Evolutionary conservation across 2,888 invertebrate genomes (phyloP).

Genomic region (Lymantria monacha): DNA sequence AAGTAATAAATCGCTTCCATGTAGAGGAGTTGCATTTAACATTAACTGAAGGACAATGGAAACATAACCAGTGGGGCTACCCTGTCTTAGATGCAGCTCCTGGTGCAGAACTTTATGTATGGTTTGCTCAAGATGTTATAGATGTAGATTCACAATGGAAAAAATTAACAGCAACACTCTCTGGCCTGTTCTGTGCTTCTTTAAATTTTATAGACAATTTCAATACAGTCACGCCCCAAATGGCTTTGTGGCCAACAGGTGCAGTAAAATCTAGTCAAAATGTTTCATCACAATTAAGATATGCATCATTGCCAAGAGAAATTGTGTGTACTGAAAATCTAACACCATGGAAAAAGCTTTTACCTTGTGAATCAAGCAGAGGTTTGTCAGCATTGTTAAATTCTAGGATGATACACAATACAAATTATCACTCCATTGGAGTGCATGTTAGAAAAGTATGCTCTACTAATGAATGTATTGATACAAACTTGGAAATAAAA

Average conservation of each 20-base stretch:
- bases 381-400: conserved; percentile 95
- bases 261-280: conserved; percentile 73
- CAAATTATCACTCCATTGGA: conserved; percentile 95
- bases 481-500: conserved; percentile 88
- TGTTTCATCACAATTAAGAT: conserved; percentile 84
- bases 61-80: conserved; percentile 96
- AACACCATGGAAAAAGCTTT: conserved; percentile 98
- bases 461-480: conserved; percentile 79
- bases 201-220: conserved; percentile 95
- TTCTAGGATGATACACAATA: conserved; percentile 94
- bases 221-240: conserved; percentile 92
- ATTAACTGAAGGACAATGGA: conserved; percentile 97
- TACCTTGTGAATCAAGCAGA: conserved; percentile 95
- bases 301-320: conserved; percentile 96
- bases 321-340: conserved; percentile 99
- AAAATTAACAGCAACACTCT: conserved; percentile 93
- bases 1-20: conserved; percentile 91
- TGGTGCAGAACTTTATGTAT: conserved; percentile 96
- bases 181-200: conserved; percentile 98
- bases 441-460: conserved; percentile 93
- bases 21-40: conserved; percentile 95
- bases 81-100: conserved; percentile 94
- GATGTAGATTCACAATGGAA: conserved; percentile 94
- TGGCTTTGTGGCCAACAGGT: conserved; percentile 90
- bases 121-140: conserved; percentile 88